These are phyloP conservation scores for Gallinago jamesoni DNA, from an alignment of 2,113 vertebrate genomes.

Conservation along the genomic window DNA sequence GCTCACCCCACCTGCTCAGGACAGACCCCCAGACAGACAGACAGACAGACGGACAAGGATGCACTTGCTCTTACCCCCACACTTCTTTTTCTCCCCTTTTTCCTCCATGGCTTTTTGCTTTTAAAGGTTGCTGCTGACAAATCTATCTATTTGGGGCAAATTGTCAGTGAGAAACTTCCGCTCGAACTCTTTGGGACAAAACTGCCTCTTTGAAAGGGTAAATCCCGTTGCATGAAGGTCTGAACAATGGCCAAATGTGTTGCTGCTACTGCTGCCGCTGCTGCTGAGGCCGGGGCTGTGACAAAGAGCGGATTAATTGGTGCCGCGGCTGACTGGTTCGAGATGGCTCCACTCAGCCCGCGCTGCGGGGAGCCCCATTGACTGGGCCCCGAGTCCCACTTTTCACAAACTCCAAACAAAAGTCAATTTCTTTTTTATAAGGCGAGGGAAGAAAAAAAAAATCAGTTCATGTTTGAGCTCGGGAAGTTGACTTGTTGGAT, in stretches of 20 bases:
- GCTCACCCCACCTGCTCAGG: slow-evolving; percentile 16
- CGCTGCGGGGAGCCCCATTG: slow-evolving; percentile 98
- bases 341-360: slow-evolving; percentile 98
- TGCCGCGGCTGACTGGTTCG: slow-evolving; percentile 99
- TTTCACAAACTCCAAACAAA: slow-evolving; percentile 99
- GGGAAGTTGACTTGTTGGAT: slow-evolving; percentile 90
- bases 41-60: not conserved
- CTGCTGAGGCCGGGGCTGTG: slow-evolving; percentile 89
- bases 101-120: slow-evolving; percentile 78
- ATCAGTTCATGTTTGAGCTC: slow-evolving; percentile 89
- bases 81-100: slow-evolving; percentile 53
- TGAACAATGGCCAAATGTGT: slow-evolving; percentile 98
- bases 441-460: slow-evolving; percentile 74
- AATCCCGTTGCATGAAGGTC: slow-evolving; percentile 98
- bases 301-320: slow-evolving; percentile 99
- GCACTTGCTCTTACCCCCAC: slow-evolving; percentile 46
- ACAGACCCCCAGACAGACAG: slow-evolving; percentile 11
- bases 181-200: slow-evolving; percentile 99
- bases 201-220: slow-evolving; percentile 98
- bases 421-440: slow-evolving; percentile 99
- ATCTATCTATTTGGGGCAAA: slow-evolving; percentile 99
- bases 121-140: slow-evolving; percentile 95
- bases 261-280: slow-evolving; percentile 91
- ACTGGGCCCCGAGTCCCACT: slow-evolving; percentile 99
- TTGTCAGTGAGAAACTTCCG: slow-evolving; percentile 99